These are phyloP conservation scores for Myxocyprinus asiaticus DNA, from an alignment of 2,113 vertebrate species.

Conservation along the genomic window DNA sequence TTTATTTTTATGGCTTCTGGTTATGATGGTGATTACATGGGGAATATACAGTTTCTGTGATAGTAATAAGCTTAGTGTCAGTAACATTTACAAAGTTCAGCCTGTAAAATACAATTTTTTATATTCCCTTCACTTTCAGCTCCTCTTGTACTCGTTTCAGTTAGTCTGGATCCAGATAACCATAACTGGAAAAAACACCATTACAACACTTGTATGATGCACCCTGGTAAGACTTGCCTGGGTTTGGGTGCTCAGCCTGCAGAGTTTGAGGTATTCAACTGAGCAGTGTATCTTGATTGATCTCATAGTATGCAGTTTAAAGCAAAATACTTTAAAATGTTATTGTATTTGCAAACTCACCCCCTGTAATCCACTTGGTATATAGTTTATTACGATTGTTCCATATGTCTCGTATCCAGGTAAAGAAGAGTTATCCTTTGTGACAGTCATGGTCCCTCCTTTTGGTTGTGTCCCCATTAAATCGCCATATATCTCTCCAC, in stretches of 20 bases:
- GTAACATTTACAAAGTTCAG: background rate
- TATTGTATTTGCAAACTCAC: constrained; percentile 57
- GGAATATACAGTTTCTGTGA: background rate
- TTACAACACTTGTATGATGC: background rate
- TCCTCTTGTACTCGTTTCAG: constrained; percentile 72
- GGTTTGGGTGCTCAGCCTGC: constrained; percentile 72
- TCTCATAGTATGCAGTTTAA: too few relatives aligned
- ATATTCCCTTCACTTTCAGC: constrained; percentile 74
- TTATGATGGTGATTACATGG: background rate
- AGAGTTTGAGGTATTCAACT: background rate
- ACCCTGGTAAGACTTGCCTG: constrained; percentile 66
- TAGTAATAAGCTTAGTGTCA: background rate
- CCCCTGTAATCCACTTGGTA: constrained; percentile 69
- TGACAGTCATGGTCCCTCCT: constrained; percentile 59
- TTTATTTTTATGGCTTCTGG: background rate
- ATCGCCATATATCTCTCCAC: constrained; percentile 68
- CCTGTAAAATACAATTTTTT: constrained; percentile 1
- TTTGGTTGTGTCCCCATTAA: constrained; percentile 71
- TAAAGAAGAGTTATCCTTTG: background rate
- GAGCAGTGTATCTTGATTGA: too few relatives aligned
- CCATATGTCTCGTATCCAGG: constrained; percentile 66
- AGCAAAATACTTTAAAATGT: too few relatives aligned
- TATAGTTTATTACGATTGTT: constrained; percentile 66
- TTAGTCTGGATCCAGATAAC: constrained; percentile 76
- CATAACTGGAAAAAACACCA: constrained; percentile 65